These are phyloP conservation scores for Monopterus albus DNA, from an alignment of 2,113 vertebrate genomes.

Conservation along the genomic window DNA sequence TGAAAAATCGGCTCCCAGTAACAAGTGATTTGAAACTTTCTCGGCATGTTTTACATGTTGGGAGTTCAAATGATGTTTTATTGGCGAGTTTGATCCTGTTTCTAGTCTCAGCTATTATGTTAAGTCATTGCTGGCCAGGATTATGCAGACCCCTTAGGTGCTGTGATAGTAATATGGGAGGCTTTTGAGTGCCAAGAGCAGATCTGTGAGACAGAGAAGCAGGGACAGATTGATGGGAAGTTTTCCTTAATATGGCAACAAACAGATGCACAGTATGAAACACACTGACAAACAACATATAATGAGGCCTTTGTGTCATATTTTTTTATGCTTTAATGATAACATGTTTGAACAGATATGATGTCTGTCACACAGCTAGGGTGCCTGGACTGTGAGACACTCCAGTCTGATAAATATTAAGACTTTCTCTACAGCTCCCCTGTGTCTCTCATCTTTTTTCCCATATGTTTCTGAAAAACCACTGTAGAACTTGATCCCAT, in stretches of 20 bases:
- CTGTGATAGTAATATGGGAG: slow-evolving; percentile 65
- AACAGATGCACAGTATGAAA: slow-evolving; percentile 46
- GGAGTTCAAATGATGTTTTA: slow-evolving; percentile 46
- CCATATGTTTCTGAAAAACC: slow-evolving; percentile 73
- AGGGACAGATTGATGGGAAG: slow-evolving; percentile 31
- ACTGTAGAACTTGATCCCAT: slow-evolving; percentile 67
- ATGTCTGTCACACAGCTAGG: slow-evolving; percentile 22
- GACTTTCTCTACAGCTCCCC: slow-evolving; percentile 30
- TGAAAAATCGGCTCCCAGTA: slow-evolving; percentile 49
- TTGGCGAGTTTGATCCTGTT: slow-evolving; percentile 28
- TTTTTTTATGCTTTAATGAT: slow-evolving; percentile 19
- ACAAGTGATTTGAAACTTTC: slow-evolving; percentile 57
- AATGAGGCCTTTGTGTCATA: slow-evolving; percentile 31
- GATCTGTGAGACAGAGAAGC: slow-evolving; percentile 42
- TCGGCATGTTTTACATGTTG: slow-evolving; percentile 49
- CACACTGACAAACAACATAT: slow-evolving; percentile 31
- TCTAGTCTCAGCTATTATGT: slow-evolving; percentile 23
- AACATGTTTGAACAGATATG: slow-evolving; percentile 23
- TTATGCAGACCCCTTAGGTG: slow-evolving; percentile 43
- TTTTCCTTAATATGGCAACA: slow-evolving; percentile 5
- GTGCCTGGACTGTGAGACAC: slow-evolving; percentile 35
- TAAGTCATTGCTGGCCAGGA: slow-evolving; percentile 43
- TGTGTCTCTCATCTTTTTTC: slow-evolving; percentile 49
- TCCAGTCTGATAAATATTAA: slow-evolving; percentile 44
- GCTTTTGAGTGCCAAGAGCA: slow-evolving; percentile 49